Evolutionary conservation across 2,888 invertebrate species (phyloP), one percentile per base, ranked within the genome.

Genomic region (Apodemia zela): DNA sequence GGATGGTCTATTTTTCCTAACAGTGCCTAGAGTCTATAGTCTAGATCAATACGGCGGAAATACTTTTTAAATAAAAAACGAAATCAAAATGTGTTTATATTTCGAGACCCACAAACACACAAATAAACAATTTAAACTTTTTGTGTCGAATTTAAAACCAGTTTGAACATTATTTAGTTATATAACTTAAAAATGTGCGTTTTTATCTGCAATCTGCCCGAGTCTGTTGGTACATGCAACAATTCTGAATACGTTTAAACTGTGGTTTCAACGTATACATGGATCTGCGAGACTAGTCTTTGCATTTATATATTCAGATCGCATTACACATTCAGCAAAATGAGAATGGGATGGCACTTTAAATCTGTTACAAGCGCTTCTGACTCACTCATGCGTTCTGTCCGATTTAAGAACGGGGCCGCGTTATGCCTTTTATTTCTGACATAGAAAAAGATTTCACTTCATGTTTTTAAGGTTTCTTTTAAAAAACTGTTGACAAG

Each of bases 381-480:
- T 59, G 57, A 59, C 54, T 54, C 59, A 59, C 35, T 59, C 63
- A 59, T 65, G 58, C 38, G 54, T 51, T 61, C 62, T 54, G 60
- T 65, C 65, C 57, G 65, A 65, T 65, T 63, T 62, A 25, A 54
- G 62, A 66, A 62, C 60, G 61, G 60, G 60, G 64, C 59, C 47
- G 59, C 45, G 59, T 63, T 59, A 17, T 47, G 63, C 49, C 49
- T 59, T 47, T 63, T 63, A 63, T 63, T 63, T 59, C 54, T 57
- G 54, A 63, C 35, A 47, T 47, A 45, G 62, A 59, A 15, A 54
- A 54, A 54, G 54, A 17, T 29, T 57, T 57, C 25, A 25, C 54
- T 25, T 54, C 54, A 29, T 13, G 6, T 54, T 59, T 59, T 59
- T 35, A 63, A 59, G 63, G 33, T 51, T 51, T 54, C 15, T 13